These are phyloP conservation scores for Temnothorax ravouxi DNA, from an alignment of 2,888 invertebrate genomes.

Conservation along the genomic window DNA sequence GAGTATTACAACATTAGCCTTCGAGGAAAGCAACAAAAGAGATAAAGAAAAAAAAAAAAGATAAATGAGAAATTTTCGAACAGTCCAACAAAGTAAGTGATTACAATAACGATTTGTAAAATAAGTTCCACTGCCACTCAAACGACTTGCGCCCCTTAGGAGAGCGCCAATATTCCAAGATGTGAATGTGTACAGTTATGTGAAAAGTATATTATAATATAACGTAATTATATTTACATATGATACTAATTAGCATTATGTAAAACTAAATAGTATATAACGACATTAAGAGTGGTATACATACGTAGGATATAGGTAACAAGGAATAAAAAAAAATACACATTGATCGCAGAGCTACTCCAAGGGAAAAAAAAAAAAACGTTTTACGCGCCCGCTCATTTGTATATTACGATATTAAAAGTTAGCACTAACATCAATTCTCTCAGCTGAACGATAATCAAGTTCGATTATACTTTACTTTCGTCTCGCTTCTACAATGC, in stretches of 20 bases:
- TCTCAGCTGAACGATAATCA: conserved; percentile 60
- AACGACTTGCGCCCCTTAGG: conserved; percentile 81
- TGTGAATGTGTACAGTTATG: conserved; percentile 83
- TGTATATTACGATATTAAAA: conserved; percentile 71
- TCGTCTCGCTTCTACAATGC: conserved; percentile 17
- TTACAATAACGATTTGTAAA: conserved; percentile 80
- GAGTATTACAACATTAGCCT: conserved; percentile 75
- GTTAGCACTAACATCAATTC: conserved; percentile 69
- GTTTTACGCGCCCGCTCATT: conserved; percentile 76
- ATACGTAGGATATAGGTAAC: conserved; percentile 78
- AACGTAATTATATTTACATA: conserved; percentile 81
- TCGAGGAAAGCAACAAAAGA: conserved; percentile 61
- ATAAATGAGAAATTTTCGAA: conserved; percentile 73
- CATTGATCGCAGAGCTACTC: conserved; percentile 80
- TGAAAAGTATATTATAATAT: conserved; percentile 75
- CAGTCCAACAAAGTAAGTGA: conserved; percentile 79
- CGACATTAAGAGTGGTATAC: conserved; percentile 81
- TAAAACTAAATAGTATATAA: conserved; percentile 82
- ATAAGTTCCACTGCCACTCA: conserved; percentile 84
- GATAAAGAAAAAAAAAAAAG: conserved; percentile 38
- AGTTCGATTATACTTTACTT: conserved; percentile 40
- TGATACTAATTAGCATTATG: conserved; percentile 80
- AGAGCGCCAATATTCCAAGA: conserved; percentile 77
- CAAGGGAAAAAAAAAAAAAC: conserved; percentile 72
- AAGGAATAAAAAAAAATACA: conserved; percentile 66